Evolutionary conservation across 2,888 invertebrate genomes (phyloP).

Genomic region (Dermolepida albohirtum): DNA sequence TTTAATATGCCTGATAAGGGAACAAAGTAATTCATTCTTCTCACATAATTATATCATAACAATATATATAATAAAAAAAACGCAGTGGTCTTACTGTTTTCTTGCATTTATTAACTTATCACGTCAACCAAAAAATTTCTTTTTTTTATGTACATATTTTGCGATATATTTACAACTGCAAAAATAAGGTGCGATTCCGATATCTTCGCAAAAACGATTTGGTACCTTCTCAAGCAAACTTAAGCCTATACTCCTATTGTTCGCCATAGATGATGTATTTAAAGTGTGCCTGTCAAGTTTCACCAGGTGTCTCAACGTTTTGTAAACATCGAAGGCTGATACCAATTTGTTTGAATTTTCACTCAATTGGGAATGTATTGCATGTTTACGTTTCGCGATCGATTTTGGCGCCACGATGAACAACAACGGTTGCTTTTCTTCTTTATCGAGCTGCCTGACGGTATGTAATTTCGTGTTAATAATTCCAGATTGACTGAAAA

Average conservation of each 20-base stretch:
- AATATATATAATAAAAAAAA: too few species aligned
- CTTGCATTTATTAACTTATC: too few species aligned
- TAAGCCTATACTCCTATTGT: background rate
- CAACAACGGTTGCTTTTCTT: constrained; percentile 12
- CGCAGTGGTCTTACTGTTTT: too few species aligned
- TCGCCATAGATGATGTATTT: background rate
- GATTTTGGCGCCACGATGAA: background rate
- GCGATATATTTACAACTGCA: constrained; percentile 20
- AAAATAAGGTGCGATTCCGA: background rate
- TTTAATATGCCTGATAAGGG: too few species aligned
- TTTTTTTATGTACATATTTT: too few species aligned
- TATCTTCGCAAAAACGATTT: constrained; percentile 1
- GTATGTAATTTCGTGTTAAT: background rate
- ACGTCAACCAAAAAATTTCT: too few species aligned
- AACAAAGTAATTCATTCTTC: too few species aligned
- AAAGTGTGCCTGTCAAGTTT: background rate
- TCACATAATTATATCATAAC: too few species aligned
- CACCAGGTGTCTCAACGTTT: background rate
- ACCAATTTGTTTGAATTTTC: constrained; percentile 9
- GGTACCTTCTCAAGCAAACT: constrained; percentile 13
- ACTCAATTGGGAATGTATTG: background rate
- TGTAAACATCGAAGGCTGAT: constrained; percentile 8
- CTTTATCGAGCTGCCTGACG: background rate
- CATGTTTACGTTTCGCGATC: background rate
- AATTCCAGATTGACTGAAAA: constrained; percentile 13